Percentiles rank a stretch among this genome's conserved stretches.
Conservation (phyloP, 2,113 vertebrate genomes). For the Bungarus multicinctus region DNA sequence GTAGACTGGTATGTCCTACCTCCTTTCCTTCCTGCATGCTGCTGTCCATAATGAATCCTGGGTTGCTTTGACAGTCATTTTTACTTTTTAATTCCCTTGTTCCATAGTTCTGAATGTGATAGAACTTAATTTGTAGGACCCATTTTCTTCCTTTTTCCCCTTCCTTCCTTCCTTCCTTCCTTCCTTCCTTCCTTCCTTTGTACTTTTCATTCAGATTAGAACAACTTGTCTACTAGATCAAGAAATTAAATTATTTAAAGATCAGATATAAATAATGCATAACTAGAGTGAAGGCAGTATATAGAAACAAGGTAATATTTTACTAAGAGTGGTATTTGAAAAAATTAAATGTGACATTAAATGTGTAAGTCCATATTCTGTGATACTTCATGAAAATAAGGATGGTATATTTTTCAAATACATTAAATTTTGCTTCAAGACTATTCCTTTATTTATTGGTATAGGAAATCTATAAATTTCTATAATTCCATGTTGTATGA, state of each 20-base stretch:
- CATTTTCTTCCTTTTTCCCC: neutral
- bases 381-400: neutral
- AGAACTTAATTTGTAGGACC: conserved; percentile 38
- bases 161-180: too few species aligned
- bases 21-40: neutral
- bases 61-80: conserved; percentile 23
- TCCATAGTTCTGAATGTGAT: neutral
- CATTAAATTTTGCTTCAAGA: neutral
- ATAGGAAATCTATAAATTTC: neutral
- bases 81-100: neutral
- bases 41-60: conserved; percentile 19
- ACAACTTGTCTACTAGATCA: neutral
- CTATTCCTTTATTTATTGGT: neutral
- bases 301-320: neutral
- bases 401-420: neutral
- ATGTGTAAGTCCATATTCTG: neutral
- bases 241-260: neutral
- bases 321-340: neutral
- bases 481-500: neutral
- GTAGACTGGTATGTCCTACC: neutral
- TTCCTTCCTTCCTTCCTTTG: neutral
- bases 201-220: neutral
- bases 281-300: neutral
- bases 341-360: neutral
- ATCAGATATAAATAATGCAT: neutral